Evolutionary conservation across 2,888 invertebrate genomes (phyloP).

Genomic region (Brachynemurus nebulosus): DNA sequence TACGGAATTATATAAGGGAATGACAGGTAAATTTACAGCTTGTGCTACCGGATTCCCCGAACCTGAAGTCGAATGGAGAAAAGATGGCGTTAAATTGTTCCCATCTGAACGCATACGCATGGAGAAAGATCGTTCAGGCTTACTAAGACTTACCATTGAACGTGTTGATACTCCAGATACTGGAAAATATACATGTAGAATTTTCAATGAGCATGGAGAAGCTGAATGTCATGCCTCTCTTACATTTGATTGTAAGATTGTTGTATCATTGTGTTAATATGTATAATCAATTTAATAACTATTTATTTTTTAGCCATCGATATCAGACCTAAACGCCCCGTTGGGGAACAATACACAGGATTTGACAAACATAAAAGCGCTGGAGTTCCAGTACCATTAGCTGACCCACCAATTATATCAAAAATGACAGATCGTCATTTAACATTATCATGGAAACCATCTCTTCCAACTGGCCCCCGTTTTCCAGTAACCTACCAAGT

Average conservation of each 20-base stretch:
- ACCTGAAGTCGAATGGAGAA: constrained; percentile 78
- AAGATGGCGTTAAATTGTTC: constrained; percentile 63
- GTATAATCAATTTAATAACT: neutral
- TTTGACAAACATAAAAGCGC: constrained; percentile 71
- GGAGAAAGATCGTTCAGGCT: constrained; percentile 69
- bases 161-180: constrained; percentile 68
- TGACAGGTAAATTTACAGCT: constrained; percentile 88
- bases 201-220: constrained; percentile 74
- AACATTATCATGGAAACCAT: constrained; percentile 88
- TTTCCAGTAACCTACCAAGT: constrained; percentile 88
- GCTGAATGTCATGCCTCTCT: constrained; percentile 67
- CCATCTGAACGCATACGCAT: constrained; percentile 71
- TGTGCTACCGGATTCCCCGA: constrained; percentile 78
- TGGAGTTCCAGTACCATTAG: constrained; percentile 74
- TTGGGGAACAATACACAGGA: constrained; percentile 68
- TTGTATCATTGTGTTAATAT: neutral
- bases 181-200: constrained; percentile 70
- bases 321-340: constrained; percentile 46
- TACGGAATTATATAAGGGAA: constrained; percentile 71
- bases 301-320: constrained; percentile 41
- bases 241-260: constrained; percentile 56
- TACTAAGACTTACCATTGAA: constrained; percentile 66
- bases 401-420: constrained; percentile 84
- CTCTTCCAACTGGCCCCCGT: constrained; percentile 72
- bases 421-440: constrained; percentile 82